Conservation (phyloP, 2,797 vertebrate genomes). For the Diplodus sargus region DNA sequence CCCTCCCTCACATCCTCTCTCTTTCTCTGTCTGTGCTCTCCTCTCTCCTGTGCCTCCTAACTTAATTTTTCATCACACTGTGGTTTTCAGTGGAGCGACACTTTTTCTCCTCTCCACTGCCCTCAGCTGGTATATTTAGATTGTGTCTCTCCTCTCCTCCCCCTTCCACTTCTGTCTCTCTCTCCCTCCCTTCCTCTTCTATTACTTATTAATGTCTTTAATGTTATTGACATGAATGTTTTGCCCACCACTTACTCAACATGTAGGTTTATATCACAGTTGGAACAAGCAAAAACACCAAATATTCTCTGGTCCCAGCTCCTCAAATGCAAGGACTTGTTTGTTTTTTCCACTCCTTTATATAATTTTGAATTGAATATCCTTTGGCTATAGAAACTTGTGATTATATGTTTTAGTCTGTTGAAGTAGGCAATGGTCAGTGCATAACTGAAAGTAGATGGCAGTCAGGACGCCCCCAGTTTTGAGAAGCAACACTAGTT, state of each 20-base stretch:
- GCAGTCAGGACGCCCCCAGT: no score
- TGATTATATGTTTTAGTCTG: no score
- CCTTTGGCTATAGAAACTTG: no score
- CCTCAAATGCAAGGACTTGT: not conserved
- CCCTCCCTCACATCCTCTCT: not conserved
- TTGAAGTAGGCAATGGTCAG: no score
- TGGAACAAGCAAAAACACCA: not conserved
- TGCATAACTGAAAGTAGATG: no score
- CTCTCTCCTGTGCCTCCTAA: slow-evolving; percentile 37
- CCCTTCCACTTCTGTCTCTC: not conserved
- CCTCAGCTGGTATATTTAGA: slow-evolving; percentile 67
- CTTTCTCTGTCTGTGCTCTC: slow-evolving; percentile 18
- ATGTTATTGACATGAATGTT: not conserved
- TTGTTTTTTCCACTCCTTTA: not conserved
- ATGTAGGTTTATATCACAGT: not conserved
- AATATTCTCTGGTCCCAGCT: not conserved
- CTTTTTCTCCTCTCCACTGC: slow-evolving; percentile 57
- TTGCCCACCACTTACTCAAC: not conserved
- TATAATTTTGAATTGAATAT: not conserved
- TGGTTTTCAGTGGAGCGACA: slow-evolving; percentile 37
- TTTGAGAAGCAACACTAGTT: no score
- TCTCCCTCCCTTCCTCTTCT: not conserved
- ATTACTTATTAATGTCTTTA: not conserved
- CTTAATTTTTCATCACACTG: slow-evolving; percentile 71
- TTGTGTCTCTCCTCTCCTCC: slow-evolving; percentile 13